Base-by-base conservation (phyloP, 2,113 vertebrate genomes). In the Aspiorhynchus laticeps region DNA sequence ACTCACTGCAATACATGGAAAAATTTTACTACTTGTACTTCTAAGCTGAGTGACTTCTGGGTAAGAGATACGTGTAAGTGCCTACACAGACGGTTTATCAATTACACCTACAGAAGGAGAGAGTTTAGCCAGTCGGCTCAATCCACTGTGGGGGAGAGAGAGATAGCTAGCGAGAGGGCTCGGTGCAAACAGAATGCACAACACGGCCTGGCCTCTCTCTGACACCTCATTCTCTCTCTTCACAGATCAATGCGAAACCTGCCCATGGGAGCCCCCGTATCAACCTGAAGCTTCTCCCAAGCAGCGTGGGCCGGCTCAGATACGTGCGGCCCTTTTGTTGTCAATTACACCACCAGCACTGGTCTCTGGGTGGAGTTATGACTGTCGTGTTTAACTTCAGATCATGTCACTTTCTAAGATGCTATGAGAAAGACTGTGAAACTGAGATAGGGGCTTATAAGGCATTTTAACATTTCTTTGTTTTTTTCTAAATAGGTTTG, bases 141-240 rank as follows among this genome's bases (percentile, higher is more conserved):
- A 84, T 81, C 84, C 59, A 80, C 80, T 80, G 48, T 75, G 73
- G 33, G 15, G 67, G 89, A 80, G 65, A 82, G 63, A 81, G 28
- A 26, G 7, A 82, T 15, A 69, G n/a, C 48, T 67, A 59, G 83
- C 61, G 83, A 85, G 80, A 81, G 59, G 56, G 79, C 83, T 7
- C 21, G 46, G 83, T 19, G 21, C 51, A 24, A 80, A 41, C 63
- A 65, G 79, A 86, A 78, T 46, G 63, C 79, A 77, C 84, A 61
- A 36, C 33, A 26, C 7, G 31, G 59, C 59, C 36, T 17, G 61
- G 33, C 46, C 79, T 33, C 80, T 76, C 43, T 31, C 69, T 77
- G 86, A 75, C 74, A 76, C 80, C 69, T 76, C 80, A 87, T 67
- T 78, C 73, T n/a, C 59, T 33, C 73, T 53, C 56, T 75, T 75